phyloP scores from a whole-genome alignment of 2,888 invertebrate species.

The Coelogynopora nodosa region DNA sequence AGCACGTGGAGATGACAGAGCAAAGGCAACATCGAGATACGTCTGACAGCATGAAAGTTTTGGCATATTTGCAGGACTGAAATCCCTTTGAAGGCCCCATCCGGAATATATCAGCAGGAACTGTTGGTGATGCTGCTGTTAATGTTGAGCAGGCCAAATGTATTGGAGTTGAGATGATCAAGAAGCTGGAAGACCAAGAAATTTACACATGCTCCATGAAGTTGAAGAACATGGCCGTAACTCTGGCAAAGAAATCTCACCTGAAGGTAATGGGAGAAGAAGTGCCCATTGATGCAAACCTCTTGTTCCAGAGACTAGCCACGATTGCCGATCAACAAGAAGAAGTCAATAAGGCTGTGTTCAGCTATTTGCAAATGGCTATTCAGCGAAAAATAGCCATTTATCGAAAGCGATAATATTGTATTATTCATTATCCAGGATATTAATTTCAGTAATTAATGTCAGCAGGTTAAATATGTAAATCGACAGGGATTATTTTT shows the following conservation, averaged over 20 bases:
- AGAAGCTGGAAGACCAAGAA: conserved; percentile 45
- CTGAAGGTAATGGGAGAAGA: conserved; percentile 35
- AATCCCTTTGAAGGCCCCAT: conserved; percentile 35
- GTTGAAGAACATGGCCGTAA: background rate
- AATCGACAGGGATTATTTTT: no score
- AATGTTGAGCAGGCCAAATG: conserved; percentile 49
- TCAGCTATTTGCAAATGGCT: no score
- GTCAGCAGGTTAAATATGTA: no score
- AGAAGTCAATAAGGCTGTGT: conserved; percentile 20
- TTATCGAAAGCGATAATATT: no score
- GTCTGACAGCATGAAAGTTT: background rate
- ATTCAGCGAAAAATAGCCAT: no score
- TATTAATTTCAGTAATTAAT: no score
- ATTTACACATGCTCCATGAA: background rate
- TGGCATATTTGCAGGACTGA: background rate
- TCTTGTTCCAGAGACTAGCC: conserved; percentile 49
- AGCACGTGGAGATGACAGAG: conserved; percentile 4
- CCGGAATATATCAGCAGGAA: conserved; percentile 50
- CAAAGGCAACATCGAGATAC: background rate
- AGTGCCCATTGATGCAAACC: conserved; percentile 49
- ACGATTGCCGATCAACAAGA: conserved; percentile 42
- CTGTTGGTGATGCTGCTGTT: conserved; percentile 46
- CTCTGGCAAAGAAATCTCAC: background rate
- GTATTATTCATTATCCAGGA: no score
- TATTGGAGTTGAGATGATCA: conserved; percentile 49